Evolutionary conservation across 2,888 invertebrate species (phyloP).

Genomic region (Rhimphoctona megacephalus): DNA sequence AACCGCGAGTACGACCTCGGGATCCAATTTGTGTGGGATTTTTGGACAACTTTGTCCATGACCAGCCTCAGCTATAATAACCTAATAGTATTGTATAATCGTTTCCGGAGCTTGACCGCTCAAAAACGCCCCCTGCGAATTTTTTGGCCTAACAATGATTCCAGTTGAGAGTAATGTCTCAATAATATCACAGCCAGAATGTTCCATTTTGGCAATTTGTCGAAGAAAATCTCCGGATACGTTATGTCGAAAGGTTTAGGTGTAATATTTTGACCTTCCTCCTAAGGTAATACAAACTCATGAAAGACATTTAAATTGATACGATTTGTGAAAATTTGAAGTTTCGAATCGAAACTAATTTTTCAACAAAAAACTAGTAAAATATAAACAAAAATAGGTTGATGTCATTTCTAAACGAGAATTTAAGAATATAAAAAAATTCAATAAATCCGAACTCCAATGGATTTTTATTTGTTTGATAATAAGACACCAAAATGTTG

Average conservation of each 20-base stretch:
- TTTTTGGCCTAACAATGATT: conserved; percentile 31
- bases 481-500: background rate
- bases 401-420: background rate
- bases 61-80: background rate
- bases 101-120: conserved; percentile 55
- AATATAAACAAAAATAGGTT: background rate
- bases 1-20: conserved; percentile 28
- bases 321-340: background rate
- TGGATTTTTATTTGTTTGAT: background rate
- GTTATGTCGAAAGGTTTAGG: background rate
- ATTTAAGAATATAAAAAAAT: background rate
- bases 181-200: conserved; percentile 7
- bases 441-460: too few relatives aligned
- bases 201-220: conserved; percentile 42
- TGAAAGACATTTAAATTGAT: background rate
- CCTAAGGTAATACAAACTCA: background rate
- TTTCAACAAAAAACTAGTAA: background rate
- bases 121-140: background rate
- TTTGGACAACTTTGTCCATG: conserved; percentile 38
- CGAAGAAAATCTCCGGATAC: conserved; percentile 12
- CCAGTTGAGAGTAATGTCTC: conserved; percentile 26
- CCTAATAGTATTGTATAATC: conserved; percentile 52
- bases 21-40: conserved; percentile 22
- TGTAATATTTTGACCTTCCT: conserved; percentile 43
- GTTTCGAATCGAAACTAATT: background rate